These are phyloP conservation scores for Drosophila yakuba DNA, from an alignment of 1,140 invertebrate species.

Conservation along the genomic window DNA sequence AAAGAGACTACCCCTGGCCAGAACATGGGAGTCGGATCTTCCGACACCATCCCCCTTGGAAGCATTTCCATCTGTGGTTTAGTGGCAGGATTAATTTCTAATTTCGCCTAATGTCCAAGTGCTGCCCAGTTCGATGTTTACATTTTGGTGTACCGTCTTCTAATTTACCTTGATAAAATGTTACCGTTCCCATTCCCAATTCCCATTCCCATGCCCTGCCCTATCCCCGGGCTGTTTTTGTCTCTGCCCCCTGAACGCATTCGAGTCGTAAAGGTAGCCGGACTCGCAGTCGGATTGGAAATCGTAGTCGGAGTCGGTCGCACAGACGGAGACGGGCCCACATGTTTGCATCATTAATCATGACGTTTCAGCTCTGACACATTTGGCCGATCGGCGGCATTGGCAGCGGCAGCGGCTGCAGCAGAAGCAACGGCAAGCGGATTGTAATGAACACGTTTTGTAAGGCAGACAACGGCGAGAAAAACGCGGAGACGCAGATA, in stretches of 20 bases:
- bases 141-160: constrained; percentile 55
- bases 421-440: constrained; percentile 48
- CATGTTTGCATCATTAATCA: constrained; percentile 83
- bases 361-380: constrained; percentile 82
- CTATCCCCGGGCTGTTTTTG: constrained; percentile 55
- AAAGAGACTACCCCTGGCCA: constrained; percentile 19
- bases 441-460: constrained; percentile 70
- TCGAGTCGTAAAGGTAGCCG: constrained; percentile 34
- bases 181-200: constrained; percentile 47
- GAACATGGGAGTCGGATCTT: constrained; percentile 6
- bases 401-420: constrained; percentile 49
- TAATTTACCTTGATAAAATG: constrained; percentile 66
- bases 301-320: constrained; percentile 23
- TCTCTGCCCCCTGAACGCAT: constrained; percentile 55
- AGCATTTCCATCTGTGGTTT: constrained; percentile 43
- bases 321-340: constrained; percentile 61
- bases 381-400: constrained; percentile 79
- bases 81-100: constrained; percentile 59
- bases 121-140: constrained; percentile 44
- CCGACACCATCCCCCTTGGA: constrained; percentile 15
- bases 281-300: constrained; percentile 37
- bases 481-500: constrained; percentile 40
- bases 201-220: constrained; percentile 46
- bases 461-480: constrained; percentile 49
- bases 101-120: constrained; percentile 56